phyloP scores from a whole-genome alignment of 2,888 invertebrate genomes.

The Spialia ferax region DNA sequence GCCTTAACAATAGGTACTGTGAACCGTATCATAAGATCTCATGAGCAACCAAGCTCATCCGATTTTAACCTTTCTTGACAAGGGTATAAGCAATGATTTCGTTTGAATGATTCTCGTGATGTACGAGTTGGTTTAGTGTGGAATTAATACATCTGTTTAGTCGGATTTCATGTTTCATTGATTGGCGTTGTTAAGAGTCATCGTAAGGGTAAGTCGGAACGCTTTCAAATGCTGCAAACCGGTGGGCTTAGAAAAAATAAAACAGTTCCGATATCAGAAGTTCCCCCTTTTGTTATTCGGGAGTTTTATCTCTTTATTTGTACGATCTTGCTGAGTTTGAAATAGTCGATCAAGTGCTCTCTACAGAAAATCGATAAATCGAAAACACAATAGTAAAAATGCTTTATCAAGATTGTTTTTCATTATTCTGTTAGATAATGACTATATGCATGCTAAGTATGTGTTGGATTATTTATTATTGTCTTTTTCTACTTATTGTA shows the following conservation, averaged over 20 bases:
- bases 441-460: too few species aligned
- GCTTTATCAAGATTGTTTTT: too few species aligned
- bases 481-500: too few species aligned
- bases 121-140: constrained; percentile 52
- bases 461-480: too few species aligned
- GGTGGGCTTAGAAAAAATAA: constrained; percentile 61
- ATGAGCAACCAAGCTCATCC: constrained; percentile 40
- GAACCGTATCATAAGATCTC: constrained; percentile 50
- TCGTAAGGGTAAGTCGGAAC: constrained; percentile 57
- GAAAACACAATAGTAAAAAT: background rate
- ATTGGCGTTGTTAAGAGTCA: constrained; percentile 79
- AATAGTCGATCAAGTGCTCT: background rate
- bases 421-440: too few species aligned
- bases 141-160: constrained; percentile 77
- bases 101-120: constrained; percentile 10
- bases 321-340: background rate
- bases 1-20: constrained; percentile 70
- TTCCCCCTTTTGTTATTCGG: constrained; percentile 3
- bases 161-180: constrained; percentile 82
- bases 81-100: constrained; percentile 45
- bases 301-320: constrained; percentile 13
- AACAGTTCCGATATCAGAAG: constrained; percentile 68
- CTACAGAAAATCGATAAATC: background rate
- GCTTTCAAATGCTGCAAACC: constrained; percentile 59
- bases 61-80: constrained; percentile 36